Evolutionary conservation across 2,888 invertebrate species (phyloP).

Genomic region (Sinelater perroti): DNA sequence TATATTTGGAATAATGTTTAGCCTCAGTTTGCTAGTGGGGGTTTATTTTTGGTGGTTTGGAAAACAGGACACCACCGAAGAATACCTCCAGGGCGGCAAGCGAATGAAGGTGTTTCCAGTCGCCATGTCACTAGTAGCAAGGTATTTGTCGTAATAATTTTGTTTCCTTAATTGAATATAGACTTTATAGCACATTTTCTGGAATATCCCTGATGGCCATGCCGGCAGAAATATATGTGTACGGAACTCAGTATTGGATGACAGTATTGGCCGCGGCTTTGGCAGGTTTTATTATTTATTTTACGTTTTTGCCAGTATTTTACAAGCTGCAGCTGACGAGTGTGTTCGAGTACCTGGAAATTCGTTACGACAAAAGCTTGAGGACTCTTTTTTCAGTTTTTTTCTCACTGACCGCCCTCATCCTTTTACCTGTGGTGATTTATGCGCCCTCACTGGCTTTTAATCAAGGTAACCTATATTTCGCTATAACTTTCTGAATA

Average conservation of each 20-base stretch:
- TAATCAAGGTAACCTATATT: constrained; percentile 73
- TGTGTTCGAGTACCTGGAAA: constrained; percentile 73
- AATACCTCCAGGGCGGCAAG: constrained; percentile 76
- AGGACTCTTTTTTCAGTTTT: constrained; percentile 69
- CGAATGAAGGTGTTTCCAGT: constrained; percentile 75
- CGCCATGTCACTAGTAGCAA: constrained; percentile 75
- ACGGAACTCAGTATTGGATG: constrained; percentile 72
- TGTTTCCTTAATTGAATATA: too few species aligned
- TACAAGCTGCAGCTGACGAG: constrained; percentile 75
- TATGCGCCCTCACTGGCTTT: constrained; percentile 77
- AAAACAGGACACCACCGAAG: constrained; percentile 69
- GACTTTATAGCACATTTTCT: constrained; percentile 79
- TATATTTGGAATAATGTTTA: constrained; percentile 57
- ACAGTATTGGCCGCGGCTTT: constrained; percentile 58
- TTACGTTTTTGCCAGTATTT: constrained; percentile 71
- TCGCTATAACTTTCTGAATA: too few species aligned
- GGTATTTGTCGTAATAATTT: constrained; percentile 54
- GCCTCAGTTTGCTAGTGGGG: constrained; percentile 46
- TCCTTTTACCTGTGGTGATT: constrained; percentile 71
- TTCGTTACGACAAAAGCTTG: constrained; percentile 69
- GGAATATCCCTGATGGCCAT: constrained; percentile 78
- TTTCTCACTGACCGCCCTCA: constrained; percentile 66
- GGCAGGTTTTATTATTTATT: constrained; percentile 51
- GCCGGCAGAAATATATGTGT: constrained; percentile 77
- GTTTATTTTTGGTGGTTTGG: constrained; percentile 63